phyloP scores from a whole-genome alignment of 2,797 vertebrate species.

The Gymnocypris eckloni region DNA sequence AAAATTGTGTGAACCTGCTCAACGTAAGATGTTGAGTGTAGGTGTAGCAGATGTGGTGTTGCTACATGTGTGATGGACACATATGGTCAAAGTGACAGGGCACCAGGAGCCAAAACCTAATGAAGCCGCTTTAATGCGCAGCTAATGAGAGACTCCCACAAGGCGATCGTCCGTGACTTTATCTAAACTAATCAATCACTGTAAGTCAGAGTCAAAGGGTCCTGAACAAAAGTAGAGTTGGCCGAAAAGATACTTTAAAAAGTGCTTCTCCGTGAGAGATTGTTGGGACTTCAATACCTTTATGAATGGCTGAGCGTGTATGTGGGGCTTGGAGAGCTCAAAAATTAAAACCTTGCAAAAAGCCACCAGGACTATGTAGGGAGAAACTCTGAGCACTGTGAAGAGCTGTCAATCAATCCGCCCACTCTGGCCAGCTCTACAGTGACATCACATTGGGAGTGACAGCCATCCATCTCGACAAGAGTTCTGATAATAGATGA shows the following conservation, averaged over 20 bases:
- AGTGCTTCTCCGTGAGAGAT: not conserved
- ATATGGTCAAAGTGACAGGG: constrained; percentile 48
- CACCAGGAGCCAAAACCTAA: constrained; percentile 50
- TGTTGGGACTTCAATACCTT: not conserved
- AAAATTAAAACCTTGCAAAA: constrained; percentile 34
- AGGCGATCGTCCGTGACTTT: constrained; percentile 29
- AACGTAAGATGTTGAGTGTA: not conserved
- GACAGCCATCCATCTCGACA: constrained; percentile 69
- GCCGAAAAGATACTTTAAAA: not conserved
- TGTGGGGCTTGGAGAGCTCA: not conserved
- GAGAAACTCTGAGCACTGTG: constrained; percentile 57
- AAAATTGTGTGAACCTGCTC: not conserved
- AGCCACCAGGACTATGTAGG: constrained; percentile 36
- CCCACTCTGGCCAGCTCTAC: constrained; percentile 62
- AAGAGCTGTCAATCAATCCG: constrained; percentile 71
- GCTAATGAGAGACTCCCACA: constrained; percentile 51
- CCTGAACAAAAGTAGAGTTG: constrained; percentile 18
- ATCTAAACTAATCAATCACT: constrained; percentile 48
- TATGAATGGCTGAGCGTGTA: constrained; percentile 22
- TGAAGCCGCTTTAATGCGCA: constrained; percentile 40
- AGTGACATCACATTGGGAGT: constrained; percentile 70
- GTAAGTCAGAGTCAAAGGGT: constrained; percentile 14
- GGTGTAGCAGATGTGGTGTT: constrained; percentile 49
- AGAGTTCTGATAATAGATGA: constrained; percentile 63
- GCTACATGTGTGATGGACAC: constrained; percentile 36